These are phyloP conservation scores for Nothobranchius kuhntae DNA, from an alignment of 2,113 vertebrate genomes.

Conservation along the genomic window DNA sequence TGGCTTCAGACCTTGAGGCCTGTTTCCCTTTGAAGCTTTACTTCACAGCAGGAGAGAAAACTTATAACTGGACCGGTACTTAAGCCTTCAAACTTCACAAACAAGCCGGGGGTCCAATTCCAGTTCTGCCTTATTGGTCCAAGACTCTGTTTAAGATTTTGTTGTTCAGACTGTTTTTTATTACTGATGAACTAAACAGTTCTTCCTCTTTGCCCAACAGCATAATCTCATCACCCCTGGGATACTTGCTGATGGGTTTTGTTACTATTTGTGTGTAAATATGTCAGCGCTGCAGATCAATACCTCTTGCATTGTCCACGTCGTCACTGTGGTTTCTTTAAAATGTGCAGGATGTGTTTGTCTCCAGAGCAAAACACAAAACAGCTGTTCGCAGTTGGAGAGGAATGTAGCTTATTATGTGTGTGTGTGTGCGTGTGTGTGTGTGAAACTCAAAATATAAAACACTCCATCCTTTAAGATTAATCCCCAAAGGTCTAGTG, in stretches of 20 bases:
- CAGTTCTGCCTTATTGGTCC: not conserved
- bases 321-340: not conserved
- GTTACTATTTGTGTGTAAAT: conserved; percentile 1
- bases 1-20: not conserved
- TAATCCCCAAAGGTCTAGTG: not conserved
- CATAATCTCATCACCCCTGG: conserved; percentile 11
- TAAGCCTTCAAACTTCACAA: not conserved
- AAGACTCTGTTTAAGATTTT: not conserved
- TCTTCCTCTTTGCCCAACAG: conserved; percentile 11
- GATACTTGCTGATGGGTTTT: conserved; percentile 4
- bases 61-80: not conserved
- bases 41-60: conserved; percentile 23
- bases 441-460: not conserved
- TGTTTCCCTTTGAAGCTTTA: not conserved
- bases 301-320: not conserved
- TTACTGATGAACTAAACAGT: conserved; percentile 27
- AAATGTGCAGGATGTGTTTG: conserved; percentile 14
- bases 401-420: conserved; percentile 43
- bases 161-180: conserved; percentile 31
- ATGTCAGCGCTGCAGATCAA: not conserved
- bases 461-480: not conserved
- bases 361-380: conserved; percentile 8
- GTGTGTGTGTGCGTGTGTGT: conserved; percentile 1
- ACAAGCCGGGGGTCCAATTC: conserved; percentile 18
- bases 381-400: conserved; percentile 62